phyloP scores from a whole-genome alignment of 2,888 invertebrate species.

The Strigamia crassipes region DNA sequence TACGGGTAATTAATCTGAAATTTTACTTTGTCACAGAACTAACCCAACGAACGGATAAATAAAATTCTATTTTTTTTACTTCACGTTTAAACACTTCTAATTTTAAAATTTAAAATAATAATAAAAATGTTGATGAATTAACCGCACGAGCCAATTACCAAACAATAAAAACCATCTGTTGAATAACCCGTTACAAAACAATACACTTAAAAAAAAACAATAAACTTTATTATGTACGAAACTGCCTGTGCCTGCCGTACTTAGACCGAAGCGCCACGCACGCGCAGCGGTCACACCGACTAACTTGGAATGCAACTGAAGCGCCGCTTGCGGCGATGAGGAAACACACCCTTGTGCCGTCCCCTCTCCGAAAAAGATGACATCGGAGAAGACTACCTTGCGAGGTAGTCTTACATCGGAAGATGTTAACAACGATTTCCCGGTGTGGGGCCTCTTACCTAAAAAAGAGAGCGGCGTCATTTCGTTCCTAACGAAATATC shows the following conservation, averaged over 20 bases:
- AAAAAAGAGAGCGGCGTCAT: constrained; percentile 93
- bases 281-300: neutral
- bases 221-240: too few relatives aligned
- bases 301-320: neutral
- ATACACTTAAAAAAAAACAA: too few relatives aligned
- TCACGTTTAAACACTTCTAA: too few relatives aligned
- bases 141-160: too few relatives aligned
- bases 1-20: too few relatives aligned
- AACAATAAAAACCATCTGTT: too few relatives aligned
- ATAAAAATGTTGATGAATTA: too few relatives aligned
- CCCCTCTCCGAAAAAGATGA: constrained; percentile 39
- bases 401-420: neutral
- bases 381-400: neutral
- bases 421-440: constrained; percentile 64
- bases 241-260: neutral
- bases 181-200: too few relatives aligned
- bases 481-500: constrained; percentile 84
- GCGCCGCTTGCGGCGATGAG: constrained; percentile 31
- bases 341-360: constrained; percentile 19
- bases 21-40: too few relatives aligned
- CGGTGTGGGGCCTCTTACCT: constrained; percentile 82
- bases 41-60: too few relatives aligned
- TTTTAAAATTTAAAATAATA: too few relatives aligned
- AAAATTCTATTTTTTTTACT: too few relatives aligned
- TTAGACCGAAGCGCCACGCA: neutral